Base-by-base conservation (phyloP, 2,888 invertebrate species). In the Hanleya hanleyi region DNA sequence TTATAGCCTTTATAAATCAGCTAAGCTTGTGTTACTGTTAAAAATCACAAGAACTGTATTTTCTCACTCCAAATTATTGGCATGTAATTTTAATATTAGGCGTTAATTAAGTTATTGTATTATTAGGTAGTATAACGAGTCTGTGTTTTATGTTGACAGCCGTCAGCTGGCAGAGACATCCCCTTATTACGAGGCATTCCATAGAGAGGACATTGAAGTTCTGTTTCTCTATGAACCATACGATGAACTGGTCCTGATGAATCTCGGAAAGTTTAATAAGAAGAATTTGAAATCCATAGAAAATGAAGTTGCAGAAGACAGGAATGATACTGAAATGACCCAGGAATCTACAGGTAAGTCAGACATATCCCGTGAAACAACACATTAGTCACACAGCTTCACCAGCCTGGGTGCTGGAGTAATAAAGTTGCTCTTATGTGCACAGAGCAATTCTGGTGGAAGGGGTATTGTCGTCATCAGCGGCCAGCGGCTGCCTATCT, bases 161-260 rank as follows among this genome's bases (percentile, higher is more conserved):
- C 97, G 99, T 35, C 93, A 94, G 74, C 92, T 99, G 69, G 99
- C 99, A 0, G 96, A 97, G 91, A 93, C 95, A 0, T 98, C 98
- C 0, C 98, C 99, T 0, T 99, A 99, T 90, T 96, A 95, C 86
- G 99, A 99, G 91, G 95, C 96, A 15, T 92, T 99, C 22, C 96
- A 96, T 88, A 94, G 95, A 87, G 94, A 94, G 64, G 94, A 96
- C 81, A 93, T 95, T 5, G 97, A 98, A 92, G 98, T 99, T 0
- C 91, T 99, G 18, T 99, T 97, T 91, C 96, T 98, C 87, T 98
- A 96, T 86, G 98, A 99, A 88, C 95, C 96, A n/a, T 97, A 98
- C 84, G 99, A 99, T 90, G 99, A 99, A 91, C 92, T 99, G 69
- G 97, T 98, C 2, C 92, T 99, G 29, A 94, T 97, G 93, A 97